A percentile compares a stretch with the other conserved stretches of the same genome.
phyloP scores from a whole-genome alignment of 92 coral and sea anemone genomes.

The Siderastrea radians region DNA sequence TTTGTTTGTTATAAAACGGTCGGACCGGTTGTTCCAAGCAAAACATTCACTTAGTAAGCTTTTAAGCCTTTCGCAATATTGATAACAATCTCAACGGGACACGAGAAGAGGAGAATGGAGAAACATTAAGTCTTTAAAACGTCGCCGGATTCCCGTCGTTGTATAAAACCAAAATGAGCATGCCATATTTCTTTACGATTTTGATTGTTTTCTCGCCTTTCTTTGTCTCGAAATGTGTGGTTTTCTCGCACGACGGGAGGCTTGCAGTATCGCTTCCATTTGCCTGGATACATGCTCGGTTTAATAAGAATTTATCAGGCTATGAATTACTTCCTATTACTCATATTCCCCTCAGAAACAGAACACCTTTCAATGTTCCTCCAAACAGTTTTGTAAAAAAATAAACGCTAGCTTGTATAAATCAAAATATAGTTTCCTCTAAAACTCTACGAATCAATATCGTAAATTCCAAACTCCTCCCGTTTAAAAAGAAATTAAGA shows the following conservation, averaged over 20 bases:
- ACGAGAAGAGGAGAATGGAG: conserved; percentile 16
- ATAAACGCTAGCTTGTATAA: background rate
- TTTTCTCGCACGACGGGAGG: conserved; percentile 24
- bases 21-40: conserved; percentile 47
- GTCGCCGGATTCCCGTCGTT: conserved; percentile 27
- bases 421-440: conserved; percentile 7
- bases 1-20: conserved; percentile 70
- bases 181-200: conserved; percentile 36
- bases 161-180: conserved; percentile 42
- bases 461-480: background rate
- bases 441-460: background rate
- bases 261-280: conserved; percentile 21
- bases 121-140: conserved; percentile 39
- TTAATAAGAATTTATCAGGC: conserved; percentile 41
- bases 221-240: conserved; percentile 45
- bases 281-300: conserved; percentile 25
- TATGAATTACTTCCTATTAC: conserved; percentile 36
- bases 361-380: conserved; percentile 22
- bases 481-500: conserved; percentile 11
- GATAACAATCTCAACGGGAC: conserved; percentile 46
- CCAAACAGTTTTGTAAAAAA: conserved; percentile 10
- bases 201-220: conserved; percentile 48
- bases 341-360: background rate
- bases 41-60: conserved; percentile 46
- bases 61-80: conserved; percentile 26